Evolutionary conservation across 2,888 invertebrate species (phyloP), one percentile per base, ranked within the genome.

Genomic region (Tridacna gigas): DNA sequence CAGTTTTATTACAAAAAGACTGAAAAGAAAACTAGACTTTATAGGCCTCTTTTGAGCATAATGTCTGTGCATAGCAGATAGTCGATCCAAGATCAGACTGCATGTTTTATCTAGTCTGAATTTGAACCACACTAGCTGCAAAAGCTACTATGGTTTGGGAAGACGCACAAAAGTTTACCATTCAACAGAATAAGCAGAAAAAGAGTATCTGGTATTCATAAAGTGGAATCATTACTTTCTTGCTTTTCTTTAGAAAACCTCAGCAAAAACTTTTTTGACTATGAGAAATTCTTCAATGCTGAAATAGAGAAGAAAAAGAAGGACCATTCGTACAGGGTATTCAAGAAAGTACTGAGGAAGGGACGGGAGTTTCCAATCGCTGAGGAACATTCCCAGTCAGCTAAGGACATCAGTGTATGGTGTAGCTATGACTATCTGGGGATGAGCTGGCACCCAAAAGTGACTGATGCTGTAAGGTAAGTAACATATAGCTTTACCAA

Each of bases 341-440:
- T 99, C 95, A 97, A 98, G 94, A 98, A 98, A 94, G 99, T 99
- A 0, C 97, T 98, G 92, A 97, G 99, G 0, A 95, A 98, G 85
- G 98, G 98, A 7, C 96, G 97, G 0, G 96, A 96, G 61, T 99
- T 99, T 95, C 99, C 99, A 2, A 96, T 96, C 85, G 99, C 98
- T 0, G 95, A 97, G 90, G 99, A 99, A 94, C 97, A 97, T 93
- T 96, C 97, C 0, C 97, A 97, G 0, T 97, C 97, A 93, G 97
- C 97, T 94, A 97, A 96, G 77, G 97, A 97, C 15, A 98, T 99
- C 86, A 98, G 98, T 5, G 98, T 99, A n/a, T 99, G 99, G 99
- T 99, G 99, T 95, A 98, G 98, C 76, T 99, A 99, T 95, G 99
- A 99, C 95, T 99, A 99, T 95, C 96, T 99, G 77, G 99, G 99